Conservation (phyloP, 2,797 vertebrate genomes). For the Caiman crocodilus region DNA sequence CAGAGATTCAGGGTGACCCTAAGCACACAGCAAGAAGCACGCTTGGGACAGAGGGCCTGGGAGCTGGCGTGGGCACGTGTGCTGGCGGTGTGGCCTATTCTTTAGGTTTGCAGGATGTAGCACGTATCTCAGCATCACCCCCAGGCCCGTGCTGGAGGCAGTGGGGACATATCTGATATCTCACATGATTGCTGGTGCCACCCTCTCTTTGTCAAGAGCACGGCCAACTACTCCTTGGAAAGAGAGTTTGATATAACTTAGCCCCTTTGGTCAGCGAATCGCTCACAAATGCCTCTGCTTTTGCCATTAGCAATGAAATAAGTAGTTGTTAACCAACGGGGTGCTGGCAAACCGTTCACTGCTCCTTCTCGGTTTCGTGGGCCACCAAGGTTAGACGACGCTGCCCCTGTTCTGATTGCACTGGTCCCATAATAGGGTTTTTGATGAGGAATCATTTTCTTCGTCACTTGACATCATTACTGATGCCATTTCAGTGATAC, state of each 20-base stretch:
- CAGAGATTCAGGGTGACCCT: no score
- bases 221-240: constrained; percentile 26
- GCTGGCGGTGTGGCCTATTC: no score
- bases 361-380: constrained; percentile 49
- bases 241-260: constrained; percentile 6
- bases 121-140: no score
- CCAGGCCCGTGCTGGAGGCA: no score
- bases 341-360: constrained; percentile 35
- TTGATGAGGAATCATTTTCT: constrained; percentile 50
- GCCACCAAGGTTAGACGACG: constrained; percentile 43
- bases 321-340: constrained; percentile 44
- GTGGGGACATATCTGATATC: background rate
- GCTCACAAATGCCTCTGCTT: background rate
- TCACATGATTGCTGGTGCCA: constrained; percentile 11
- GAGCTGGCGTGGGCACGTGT: no score
- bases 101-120: no score
- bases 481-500: constrained; percentile 29
- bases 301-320: constrained; percentile 45
- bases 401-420: constrained; percentile 50
- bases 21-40: no score
- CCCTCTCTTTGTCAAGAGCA: constrained; percentile 40
- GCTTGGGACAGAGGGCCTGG: no score
- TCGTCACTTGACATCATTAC: background rate
- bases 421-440: constrained; percentile 42
- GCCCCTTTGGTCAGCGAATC: constrained; percentile 50